phyloP scores from a whole-genome alignment of 2,797 vertebrate genomes.

The Xiphophorus birchmanni region DNA sequence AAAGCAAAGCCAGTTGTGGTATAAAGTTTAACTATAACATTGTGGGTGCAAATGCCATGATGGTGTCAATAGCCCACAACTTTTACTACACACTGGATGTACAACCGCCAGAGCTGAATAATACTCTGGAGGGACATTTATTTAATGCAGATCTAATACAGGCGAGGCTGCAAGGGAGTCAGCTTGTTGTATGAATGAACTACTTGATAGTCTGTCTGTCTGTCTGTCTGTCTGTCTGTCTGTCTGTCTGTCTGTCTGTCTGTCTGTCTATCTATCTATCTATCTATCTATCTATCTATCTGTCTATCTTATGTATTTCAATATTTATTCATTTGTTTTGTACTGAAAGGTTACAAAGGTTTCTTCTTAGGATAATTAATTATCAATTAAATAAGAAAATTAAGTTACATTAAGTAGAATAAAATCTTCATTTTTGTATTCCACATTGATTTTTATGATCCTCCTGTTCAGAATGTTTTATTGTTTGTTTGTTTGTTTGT shows the following conservation, averaged over 20 bases:
- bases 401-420: too few species aligned
- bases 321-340: too few species aligned
- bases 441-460: not conserved
- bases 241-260: not conserved
- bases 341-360: not conserved
- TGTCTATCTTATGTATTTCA: not conserved
- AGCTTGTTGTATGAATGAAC: not conserved
- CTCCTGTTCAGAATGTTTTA: not conserved
- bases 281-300: not conserved
- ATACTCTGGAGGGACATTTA: constrained; percentile 19
- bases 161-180: constrained; percentile 2
- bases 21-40: constrained; percentile 4
- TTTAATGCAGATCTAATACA: constrained; percentile 1
- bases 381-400: too few species aligned
- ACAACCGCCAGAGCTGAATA: constrained; percentile 20
- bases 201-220: not conserved
- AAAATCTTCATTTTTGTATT: not conserved
- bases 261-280: not conserved
- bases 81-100: constrained; percentile 4
- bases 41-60: constrained; percentile 26
- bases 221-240: not conserved
- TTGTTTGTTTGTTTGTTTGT: too few species aligned
- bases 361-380: not conserved
- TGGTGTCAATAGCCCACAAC: constrained; percentile 19
- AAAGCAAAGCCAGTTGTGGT: constrained; percentile 3